Percentiles rank a stretch among this genome's conserved stretches.
Evolutionary conservation across 1,140 invertebrate genomes (phyloP).

Genomic region (Anagrus nilaparvatae): DNA sequence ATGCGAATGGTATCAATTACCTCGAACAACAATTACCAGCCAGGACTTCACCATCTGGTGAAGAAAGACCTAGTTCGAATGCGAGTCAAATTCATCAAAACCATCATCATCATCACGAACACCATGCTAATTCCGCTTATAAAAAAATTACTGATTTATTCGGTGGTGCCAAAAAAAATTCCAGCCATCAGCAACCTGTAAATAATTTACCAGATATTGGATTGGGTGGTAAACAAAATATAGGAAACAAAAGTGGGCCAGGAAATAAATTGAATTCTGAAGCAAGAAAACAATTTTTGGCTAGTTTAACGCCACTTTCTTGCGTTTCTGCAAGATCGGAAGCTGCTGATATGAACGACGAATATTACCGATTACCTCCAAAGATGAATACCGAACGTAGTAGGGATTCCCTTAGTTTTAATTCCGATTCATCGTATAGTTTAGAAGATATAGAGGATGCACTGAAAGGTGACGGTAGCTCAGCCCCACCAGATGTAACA

Average conservation of each 20-base stretch:
- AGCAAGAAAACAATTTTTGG: conserved; percentile 60
- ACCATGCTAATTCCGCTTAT: conserved; percentile 46
- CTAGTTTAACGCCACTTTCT: conserved; percentile 61
- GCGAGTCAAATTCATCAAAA: conserved; percentile 8
- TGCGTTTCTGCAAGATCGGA: conserved; percentile 55
- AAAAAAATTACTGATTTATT: conserved; percentile 59
- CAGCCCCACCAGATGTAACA: conserved; percentile 58
- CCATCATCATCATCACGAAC: conserved; percentile 26
- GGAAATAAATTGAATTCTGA: conserved; percentile 38
- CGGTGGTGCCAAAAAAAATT: conserved; percentile 39
- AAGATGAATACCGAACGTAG: conserved; percentile 38
- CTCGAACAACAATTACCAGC: conserved; percentile 19
- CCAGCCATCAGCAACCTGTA: conserved; percentile 9
- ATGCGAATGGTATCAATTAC: too few species aligned
- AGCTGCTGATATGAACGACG: conserved; percentile 51
- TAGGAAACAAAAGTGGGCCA: conserved; percentile 28
- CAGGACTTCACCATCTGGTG: conserved; percentile 30
- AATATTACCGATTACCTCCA: conserved; percentile 54
- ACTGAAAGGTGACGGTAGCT: conserved; percentile 42
- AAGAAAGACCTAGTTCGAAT: conserved; percentile 22
- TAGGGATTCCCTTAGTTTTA: conserved; percentile 41
- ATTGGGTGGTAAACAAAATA: conserved; percentile 36
- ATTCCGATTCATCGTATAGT: conserved; percentile 48
- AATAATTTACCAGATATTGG: conserved; percentile 45
- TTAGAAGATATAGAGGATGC: conserved; percentile 57